Conservation (phyloP, 2,113 vertebrate genomes). For the Arenaria interpres region DNA sequence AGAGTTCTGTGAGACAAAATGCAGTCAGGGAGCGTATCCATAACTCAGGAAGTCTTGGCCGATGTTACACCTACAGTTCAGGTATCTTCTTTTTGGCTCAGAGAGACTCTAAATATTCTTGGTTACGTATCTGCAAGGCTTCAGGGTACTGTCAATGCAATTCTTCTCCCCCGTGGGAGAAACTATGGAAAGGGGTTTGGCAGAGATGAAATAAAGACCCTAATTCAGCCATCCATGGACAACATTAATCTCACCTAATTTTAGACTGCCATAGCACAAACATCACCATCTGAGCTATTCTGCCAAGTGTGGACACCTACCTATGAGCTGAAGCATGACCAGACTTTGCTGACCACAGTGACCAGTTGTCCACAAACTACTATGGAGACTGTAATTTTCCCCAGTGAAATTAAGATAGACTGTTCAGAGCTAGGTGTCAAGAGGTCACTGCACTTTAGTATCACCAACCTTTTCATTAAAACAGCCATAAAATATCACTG, state of each 20-base stretch:
- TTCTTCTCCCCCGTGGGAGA: not conserved
- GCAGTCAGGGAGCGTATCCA: not conserved
- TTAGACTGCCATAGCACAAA: not conserved
- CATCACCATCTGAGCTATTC: not conserved
- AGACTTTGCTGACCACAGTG: not conserved
- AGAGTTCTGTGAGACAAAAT: not conserved
- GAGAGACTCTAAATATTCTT: not conserved
- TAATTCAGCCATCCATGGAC: not conserved
- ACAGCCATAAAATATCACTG: not conserved
- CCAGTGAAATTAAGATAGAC: not conserved
- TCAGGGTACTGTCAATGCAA: not conserved
- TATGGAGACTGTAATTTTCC: not conserved
- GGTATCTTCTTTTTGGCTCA: not conserved
- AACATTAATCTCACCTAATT: not conserved
- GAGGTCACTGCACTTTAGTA: not conserved
- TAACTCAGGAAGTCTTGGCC: not conserved
- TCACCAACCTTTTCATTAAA: not conserved
- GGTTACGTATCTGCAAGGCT: not conserved
- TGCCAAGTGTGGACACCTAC: not conserved
- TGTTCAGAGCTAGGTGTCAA: not conserved
- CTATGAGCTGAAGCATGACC: not conserved
- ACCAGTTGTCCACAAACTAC: not conserved
- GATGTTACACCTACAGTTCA: not conserved
- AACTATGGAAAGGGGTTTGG: not conserved
- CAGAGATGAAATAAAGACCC: not conserved